These are phyloP conservation scores for Zygothrica quintamaculata DNA, from an alignment of 2,888 invertebrate genomes.

Conservation along the genomic window DNA sequence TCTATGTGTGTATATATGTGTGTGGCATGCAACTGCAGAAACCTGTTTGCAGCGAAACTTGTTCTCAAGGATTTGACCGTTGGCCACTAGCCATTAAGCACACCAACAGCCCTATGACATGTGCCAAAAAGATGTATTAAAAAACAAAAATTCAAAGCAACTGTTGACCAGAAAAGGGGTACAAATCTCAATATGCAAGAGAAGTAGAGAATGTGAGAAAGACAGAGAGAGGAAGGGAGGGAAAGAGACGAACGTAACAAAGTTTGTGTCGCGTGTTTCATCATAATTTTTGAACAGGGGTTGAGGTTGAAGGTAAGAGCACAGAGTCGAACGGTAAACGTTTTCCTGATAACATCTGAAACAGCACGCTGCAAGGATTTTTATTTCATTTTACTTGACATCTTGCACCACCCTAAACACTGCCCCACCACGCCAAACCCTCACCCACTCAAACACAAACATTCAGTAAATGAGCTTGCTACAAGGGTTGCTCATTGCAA, in stretches of 20 bases:
- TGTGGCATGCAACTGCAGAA: constrained; percentile 53
- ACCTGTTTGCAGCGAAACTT: constrained; percentile 72
- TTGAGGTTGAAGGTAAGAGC: constrained; percentile 31
- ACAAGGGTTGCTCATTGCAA: constrained; percentile 67
- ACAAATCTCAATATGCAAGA: constrained; percentile 59
- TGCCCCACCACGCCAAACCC: too few relatives aligned
- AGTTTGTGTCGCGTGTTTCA: constrained; percentile 71
- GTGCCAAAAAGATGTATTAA: constrained; percentile 38
- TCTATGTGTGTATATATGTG: constrained; percentile 2
- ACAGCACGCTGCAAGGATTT: constrained; percentile 57
- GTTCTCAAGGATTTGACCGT: constrained; percentile 69
- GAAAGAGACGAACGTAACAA: constrained; percentile 2
- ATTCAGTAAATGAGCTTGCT: background rate
- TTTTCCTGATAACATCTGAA: constrained; percentile 80
- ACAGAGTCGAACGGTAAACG: constrained; percentile 71
- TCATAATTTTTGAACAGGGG: constrained; percentile 44
- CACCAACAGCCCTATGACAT: constrained; percentile 36
- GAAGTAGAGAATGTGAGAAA: background rate
- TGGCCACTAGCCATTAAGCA: constrained; percentile 43
- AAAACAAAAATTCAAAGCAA: constrained; percentile 1
- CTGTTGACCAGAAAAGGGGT: constrained; percentile 45
- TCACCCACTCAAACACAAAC: background rate
- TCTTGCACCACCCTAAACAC: too few relatives aligned
- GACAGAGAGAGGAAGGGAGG: background rate
- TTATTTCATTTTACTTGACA: constrained; percentile 1